Conservation (phyloP, 1,140 invertebrate genomes). For the Drosophila gunungcola region DNA sequence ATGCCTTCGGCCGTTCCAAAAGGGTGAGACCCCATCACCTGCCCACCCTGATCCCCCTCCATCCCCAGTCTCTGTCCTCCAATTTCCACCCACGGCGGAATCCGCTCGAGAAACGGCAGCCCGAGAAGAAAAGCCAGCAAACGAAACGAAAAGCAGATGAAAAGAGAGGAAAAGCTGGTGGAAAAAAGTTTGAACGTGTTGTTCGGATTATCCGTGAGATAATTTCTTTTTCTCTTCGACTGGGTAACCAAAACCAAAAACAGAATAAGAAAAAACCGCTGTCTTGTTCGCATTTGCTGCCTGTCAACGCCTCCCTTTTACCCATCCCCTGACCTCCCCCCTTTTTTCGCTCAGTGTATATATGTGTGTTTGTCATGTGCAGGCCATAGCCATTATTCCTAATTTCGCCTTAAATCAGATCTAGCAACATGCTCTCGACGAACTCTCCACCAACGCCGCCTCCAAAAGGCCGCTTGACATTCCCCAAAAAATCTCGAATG, state of each 20-base stretch:
- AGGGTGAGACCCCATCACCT: slow-evolving; percentile 70
- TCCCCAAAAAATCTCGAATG: slow-evolving; percentile 23
- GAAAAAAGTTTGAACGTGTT: slow-evolving; percentile 72
- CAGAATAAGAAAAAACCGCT: slow-evolving; percentile 21
- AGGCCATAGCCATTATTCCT: slow-evolving; percentile 82
- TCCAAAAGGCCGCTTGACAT: slow-evolving; percentile 51
- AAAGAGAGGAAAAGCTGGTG: slow-evolving; percentile 18
- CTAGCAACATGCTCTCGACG: slow-evolving; percentile 45
- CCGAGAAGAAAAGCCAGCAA: slow-evolving; percentile 5
- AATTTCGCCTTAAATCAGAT: slow-evolving; percentile 84
- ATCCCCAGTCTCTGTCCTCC: neutral
- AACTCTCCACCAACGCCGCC: slow-evolving; percentile 23
- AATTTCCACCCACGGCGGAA: slow-evolving; percentile 30
- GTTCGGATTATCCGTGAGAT: slow-evolving; percentile 83
- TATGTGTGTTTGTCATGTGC: slow-evolving; percentile 72
- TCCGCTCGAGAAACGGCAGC: slow-evolving; percentile 46
- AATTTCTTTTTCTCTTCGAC: slow-evolving; percentile 67
- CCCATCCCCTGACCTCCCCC: neutral
- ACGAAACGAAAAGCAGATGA: slow-evolving; percentile 19
- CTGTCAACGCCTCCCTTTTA: slow-evolving; percentile 71
- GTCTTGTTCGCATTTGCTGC: slow-evolving; percentile 82
- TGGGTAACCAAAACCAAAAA: slow-evolving; percentile 39
- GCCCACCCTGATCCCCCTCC: neutral
- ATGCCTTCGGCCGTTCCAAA: slow-evolving; percentile 56
- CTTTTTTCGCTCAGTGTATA: slow-evolving; percentile 14